Conservation (phyloP, 2,113 vertebrate species). For the Herpailurus yagouaroundi region DNA sequence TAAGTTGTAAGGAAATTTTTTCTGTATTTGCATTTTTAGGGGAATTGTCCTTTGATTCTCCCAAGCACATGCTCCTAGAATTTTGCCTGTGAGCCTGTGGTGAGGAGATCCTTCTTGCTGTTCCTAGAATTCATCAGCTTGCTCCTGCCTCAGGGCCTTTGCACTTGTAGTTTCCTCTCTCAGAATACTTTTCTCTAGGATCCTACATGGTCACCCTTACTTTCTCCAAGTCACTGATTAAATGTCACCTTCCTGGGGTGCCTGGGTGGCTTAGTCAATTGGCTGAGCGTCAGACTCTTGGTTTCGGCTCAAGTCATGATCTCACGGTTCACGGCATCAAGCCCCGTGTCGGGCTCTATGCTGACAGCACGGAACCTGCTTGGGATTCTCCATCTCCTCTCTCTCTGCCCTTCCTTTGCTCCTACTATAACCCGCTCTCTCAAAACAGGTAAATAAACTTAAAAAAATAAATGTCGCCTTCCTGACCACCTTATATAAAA, state of each 20-base stretch:
- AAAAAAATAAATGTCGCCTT: not conserved
- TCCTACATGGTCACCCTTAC: not conserved
- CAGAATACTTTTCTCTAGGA: not conserved
- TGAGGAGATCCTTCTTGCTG: not conserved
- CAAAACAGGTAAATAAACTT: too few relatives aligned
- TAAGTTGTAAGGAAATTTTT: not conserved
- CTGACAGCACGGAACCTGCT: too few relatives aligned
- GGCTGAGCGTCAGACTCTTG: too few relatives aligned
- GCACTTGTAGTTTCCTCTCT: not conserved
- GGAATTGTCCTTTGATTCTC: too few relatives aligned
- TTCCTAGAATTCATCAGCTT: not conserved
- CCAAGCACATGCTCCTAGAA: rapidly evolving
- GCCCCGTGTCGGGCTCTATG: too few relatives aligned
- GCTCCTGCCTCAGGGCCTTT: not conserved
- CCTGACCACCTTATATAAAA: not conserved
- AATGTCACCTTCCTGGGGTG: not conserved
- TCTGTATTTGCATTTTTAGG: not conserved
- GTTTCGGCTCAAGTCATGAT: too few relatives aligned
- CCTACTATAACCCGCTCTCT: too few relatives aligned
- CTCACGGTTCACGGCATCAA: too few relatives aligned
- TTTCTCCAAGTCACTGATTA: not conserved
- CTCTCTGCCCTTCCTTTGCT: too few relatives aligned
- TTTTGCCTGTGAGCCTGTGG: not conserved
- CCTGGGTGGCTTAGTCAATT: too few relatives aligned
- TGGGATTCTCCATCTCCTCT: too few relatives aligned